phyloP scores from a whole-genome alignment of 2,113 vertebrate genomes.

The Acrocephalus kingi region DNA sequence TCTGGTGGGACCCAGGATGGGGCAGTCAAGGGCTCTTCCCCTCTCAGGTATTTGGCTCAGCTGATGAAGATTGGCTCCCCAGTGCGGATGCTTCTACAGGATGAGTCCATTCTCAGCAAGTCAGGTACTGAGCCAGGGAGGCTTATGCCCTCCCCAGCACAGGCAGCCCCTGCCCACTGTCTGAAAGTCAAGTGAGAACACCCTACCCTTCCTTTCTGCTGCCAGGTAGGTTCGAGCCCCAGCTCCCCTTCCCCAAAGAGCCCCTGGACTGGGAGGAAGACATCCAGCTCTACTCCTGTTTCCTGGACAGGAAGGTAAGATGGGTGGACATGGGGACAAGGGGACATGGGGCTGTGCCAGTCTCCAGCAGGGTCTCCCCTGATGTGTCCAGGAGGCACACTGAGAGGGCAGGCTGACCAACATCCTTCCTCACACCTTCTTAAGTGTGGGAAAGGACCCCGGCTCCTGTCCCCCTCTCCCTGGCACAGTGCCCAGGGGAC shows the following conservation, averaged over 20 bases:
- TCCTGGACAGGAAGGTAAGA: slow-evolving; percentile 88
- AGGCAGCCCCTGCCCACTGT: not conserved
- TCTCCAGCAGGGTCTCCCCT: not conserved
- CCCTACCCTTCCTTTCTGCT: not conserved
- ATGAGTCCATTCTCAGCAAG: slow-evolving; percentile 41
- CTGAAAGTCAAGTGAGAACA: not conserved
- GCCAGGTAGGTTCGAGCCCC: slow-evolving; percentile 65
- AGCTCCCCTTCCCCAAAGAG: slow-evolving; percentile 72
- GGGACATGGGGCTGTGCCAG: not conserved
- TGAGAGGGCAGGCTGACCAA: not conserved
- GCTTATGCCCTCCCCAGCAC: not conserved
- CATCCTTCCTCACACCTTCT: not conserved
- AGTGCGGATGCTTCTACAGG: slow-evolving; percentile 68
- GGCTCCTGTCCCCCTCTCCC: not conserved
- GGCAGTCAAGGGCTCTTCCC: not conserved
- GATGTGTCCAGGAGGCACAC: not conserved
- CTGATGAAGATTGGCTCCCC: slow-evolving; percentile 85
- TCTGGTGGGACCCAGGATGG: not conserved
- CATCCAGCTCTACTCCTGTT: slow-evolving; percentile 81
- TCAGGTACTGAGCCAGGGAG: not conserved
- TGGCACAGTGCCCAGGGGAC: fast-evolving
- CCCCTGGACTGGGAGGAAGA: slow-evolving; percentile 87
- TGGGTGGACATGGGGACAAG: not conserved
- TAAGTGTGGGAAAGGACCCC: not conserved
- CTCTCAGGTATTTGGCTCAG: slow-evolving; percentile 80